Evolutionary conservation across 30 jellyfish, hydroid and myxozoan genomes (phyloP).

Genomic region (Kudoa iwatai): DNA sequence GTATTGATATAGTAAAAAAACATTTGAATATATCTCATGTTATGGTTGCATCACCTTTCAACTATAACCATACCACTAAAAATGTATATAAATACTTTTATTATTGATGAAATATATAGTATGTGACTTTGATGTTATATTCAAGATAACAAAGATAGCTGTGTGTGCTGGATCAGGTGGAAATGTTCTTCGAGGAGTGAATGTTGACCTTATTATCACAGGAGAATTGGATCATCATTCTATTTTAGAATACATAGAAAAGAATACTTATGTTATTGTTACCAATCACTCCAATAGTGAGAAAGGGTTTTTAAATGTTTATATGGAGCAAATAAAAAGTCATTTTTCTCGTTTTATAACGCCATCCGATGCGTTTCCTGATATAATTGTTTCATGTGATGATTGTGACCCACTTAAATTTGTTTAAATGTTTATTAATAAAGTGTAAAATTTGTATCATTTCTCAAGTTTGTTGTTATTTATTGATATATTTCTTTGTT

Average conservation of each 20-base stretch:
- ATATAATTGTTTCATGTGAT: constrained; percentile 10
- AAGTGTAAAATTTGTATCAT: no score
- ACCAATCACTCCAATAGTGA: constrained; percentile 76
- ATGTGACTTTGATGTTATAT: neutral
- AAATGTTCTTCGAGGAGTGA: constrained; percentile 19
- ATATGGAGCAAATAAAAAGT: no score
- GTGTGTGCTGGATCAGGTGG: constrained; percentile 95
- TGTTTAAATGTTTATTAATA: no score
- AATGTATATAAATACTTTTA: neutral
- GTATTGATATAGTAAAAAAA: constrained; percentile 6
- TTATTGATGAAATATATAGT: neutral
- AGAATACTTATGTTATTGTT: constrained; percentile 15
- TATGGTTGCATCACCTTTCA: neutral
- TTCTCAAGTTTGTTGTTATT: no score
- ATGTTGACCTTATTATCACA: constrained; percentile 23
- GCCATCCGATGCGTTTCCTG: constrained; percentile 5
- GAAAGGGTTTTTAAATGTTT: constrained; percentile 33
- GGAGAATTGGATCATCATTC: constrained; percentile 94
- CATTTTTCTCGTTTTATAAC: constrained; percentile 2
- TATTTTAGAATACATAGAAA: constrained; percentile 31
- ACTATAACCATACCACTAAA: neutral
- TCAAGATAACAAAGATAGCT: constrained; percentile 27
- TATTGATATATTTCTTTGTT: no score
- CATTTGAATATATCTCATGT: constrained; percentile 12
- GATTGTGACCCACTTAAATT: constrained; percentile 27